Percentiles rank a stretch among this genome's conserved stretches.
Evolutionary conservation across 1,140 invertebrate species (phyloP).

Genomic region (Camponotus floridanus): DNA sequence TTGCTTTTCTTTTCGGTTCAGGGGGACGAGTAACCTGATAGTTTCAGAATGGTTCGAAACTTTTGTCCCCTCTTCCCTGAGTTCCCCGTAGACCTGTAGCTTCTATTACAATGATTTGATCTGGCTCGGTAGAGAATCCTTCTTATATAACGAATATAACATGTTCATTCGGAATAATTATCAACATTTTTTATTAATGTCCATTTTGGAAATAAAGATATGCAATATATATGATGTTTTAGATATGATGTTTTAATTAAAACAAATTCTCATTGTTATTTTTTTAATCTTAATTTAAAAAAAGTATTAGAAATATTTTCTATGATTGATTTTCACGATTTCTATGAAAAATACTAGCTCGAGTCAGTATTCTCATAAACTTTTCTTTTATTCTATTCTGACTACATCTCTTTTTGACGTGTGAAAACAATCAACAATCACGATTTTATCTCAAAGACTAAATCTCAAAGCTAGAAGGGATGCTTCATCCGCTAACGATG

Average conservation of each 20-base stretch:
- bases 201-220: not conserved
- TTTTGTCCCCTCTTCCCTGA: conserved; percentile 18
- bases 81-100: conserved; percentile 48
- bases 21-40: conserved; percentile 66
- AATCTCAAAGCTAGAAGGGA: conserved; percentile 10
- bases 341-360: not conserved
- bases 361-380: not conserved
- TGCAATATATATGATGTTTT: not conserved
- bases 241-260: not conserved
- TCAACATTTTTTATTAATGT: conserved; percentile 4
- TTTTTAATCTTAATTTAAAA: conserved; percentile 1
- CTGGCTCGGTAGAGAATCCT: conserved; percentile 42
- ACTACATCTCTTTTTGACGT: conserved; percentile 1
- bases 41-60: conserved; percentile 42
- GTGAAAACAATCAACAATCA: conserved; percentile 47
- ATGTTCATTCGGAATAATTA: not conserved
- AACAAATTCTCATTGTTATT: not conserved
- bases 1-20: conserved; percentile 65
- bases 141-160: conserved; percentile 16
- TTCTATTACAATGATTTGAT: conserved; percentile 68
- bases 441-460: conserved; percentile 36
- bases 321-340: not conserved
- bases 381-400: not conserved
- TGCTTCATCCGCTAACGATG: conserved; percentile 48
- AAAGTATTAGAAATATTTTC: not conserved